Evolutionary conservation across 2,888 invertebrate genomes (phyloP).

Genomic region (Drosophila nr. perissopoda): DNA sequence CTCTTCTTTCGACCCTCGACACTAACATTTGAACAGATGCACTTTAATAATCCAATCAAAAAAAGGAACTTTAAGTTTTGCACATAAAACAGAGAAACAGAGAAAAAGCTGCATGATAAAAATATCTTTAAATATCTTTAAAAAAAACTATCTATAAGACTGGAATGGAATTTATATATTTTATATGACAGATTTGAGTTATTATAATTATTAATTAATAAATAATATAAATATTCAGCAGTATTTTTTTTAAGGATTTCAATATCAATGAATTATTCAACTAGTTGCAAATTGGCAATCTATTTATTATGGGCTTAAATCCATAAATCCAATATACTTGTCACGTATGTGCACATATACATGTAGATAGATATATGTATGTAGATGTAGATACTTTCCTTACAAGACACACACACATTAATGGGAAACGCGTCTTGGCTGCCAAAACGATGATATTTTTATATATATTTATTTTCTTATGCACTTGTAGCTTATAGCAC

Average conservation of each 20-base stretch:
- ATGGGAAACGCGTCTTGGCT: slow-evolving; percentile 52
- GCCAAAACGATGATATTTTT: slow-evolving; percentile 51
- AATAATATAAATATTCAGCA: neutral
- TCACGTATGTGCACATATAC: slow-evolving; percentile 27
- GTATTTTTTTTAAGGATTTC: neutral
- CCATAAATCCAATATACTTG: slow-evolving; percentile 31
- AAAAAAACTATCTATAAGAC: neutral
- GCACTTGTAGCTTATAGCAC: slow-evolving; percentile 59
- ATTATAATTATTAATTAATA: neutral
- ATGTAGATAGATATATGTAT: too few species aligned
- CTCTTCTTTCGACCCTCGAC: slow-evolving; percentile 5
- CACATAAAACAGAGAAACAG: neutral
- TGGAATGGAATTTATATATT: neutral
- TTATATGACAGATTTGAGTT: neutral
- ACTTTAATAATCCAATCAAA: slow-evolving; percentile 9
- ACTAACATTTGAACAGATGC: neutral
- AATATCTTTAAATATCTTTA: neutral
- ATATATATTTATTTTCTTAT: slow-evolving; percentile 32
- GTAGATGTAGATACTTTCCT: slow-evolving; percentile 23
- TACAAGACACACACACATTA: slow-evolving; percentile 7
- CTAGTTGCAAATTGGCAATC: slow-evolving; percentile 43
- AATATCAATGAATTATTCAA: slow-evolving; percentile 25
- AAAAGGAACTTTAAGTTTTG: neutral
- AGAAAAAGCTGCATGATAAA: neutral
- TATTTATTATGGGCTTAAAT: slow-evolving; percentile 14